Evolutionary conservation across 2,888 invertebrate species (phyloP), one percentile per base, ranked within the genome.

Genomic region (Spilarctia lutea): DNA sequence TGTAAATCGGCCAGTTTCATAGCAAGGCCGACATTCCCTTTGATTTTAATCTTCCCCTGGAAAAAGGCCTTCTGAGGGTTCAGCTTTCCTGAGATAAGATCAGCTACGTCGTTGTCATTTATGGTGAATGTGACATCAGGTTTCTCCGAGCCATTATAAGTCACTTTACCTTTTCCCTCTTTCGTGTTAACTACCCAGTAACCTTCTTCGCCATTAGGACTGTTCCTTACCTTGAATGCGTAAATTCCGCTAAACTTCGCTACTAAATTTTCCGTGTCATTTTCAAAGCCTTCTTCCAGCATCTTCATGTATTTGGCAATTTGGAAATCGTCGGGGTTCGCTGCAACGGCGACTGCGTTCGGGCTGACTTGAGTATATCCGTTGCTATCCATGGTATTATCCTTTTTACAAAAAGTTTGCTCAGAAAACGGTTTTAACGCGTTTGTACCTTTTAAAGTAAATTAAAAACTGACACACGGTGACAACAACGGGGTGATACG

Each of bases 1-100:
- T 98, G 98, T 79, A 99, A 92, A 82, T 98, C 98, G 35, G 98
- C 97, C 75, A 99, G 94, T 91, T 99, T 99, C 98, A 99, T 98
- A 3, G 99, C 99, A 66, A 99, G 94, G 0, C 98, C 99, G 98
- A 99, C 99, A 91, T 99, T 99, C 52, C 99, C 99, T 91, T 99
- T 98, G 76, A 99, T 97, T 95, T 99, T 99, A 74, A 99, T 97
- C 94, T 99, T 99, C n/a, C 99, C 99, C 93, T 99, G 98, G 96
- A 98, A 98, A 93, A 98, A 99, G 3, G 99, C 99, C 92, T 99
- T 99, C 91, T 99, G 99, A 0, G 98, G 98, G 91, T 99, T 99
- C 77, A 99, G 95, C 92, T 98, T 98, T 1, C 99, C 99, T 2
- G 98, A 97, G 87, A 99, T 97, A 73, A 99, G 96, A 83, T 98